Evolutionary conservation across 2,113 vertebrate genomes (phyloP).

Genomic region (Anarrhichthys ocellatus): DNA sequence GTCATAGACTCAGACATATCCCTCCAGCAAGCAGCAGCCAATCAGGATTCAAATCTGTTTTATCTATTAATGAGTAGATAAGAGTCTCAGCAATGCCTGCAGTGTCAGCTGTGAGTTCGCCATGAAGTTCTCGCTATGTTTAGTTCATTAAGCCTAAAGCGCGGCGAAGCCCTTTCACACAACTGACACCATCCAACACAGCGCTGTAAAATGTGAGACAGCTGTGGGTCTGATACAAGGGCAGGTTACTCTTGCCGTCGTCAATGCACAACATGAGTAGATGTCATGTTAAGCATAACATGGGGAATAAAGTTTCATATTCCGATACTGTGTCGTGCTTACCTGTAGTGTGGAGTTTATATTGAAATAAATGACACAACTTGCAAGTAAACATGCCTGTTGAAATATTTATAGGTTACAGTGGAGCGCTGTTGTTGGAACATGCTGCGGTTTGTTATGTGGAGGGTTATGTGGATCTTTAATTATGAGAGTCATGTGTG

Average conservation of each 20-base stretch:
- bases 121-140: slow-evolving; percentile 57
- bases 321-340: not conserved
- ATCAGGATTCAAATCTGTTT: slow-evolving; percentile 61
- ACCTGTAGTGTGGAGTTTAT: slow-evolving; percentile 14
- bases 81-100: slow-evolving; percentile 47
- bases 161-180: slow-evolving; percentile 39
- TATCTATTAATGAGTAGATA: slow-evolving; percentile 72
- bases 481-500: slow-evolving; percentile 40
- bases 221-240: slow-evolving; percentile 35
- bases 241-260: slow-evolving; percentile 34
- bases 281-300: slow-evolving; percentile 29
- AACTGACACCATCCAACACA: slow-evolving; percentile 34
- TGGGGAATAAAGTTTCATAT: not conserved
- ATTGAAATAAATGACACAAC: slow-evolving; percentile 22
- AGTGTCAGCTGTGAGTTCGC: slow-evolving; percentile 49
- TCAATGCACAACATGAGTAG: slow-evolving; percentile 30
- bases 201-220: slow-evolving; percentile 36
- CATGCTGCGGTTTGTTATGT: not conserved
- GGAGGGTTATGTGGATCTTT: slow-evolving; percentile 6
- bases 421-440: not conserved
- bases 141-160: slow-evolving; percentile 59
- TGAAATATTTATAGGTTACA: slow-evolving; percentile 25
- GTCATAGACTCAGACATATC: slow-evolving; percentile 35
- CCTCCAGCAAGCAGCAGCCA: slow-evolving; percentile 62
- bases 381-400: slow-evolving; percentile 1